Evolutionary conservation across 1,140 invertebrate genomes (phyloP).

Genomic region (Pogonus chalceus): DNA sequence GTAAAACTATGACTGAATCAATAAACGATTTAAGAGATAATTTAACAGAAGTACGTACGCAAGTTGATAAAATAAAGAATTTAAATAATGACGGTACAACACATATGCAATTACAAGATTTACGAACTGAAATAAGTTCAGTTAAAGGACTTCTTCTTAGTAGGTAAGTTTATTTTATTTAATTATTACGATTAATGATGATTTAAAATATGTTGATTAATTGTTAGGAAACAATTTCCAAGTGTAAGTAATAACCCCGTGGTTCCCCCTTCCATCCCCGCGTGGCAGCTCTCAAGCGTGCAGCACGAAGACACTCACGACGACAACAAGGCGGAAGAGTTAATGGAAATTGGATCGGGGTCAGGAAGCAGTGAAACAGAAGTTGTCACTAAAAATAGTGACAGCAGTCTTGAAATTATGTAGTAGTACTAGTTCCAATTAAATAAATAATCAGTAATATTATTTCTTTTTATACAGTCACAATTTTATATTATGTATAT

Average conservation of each 20-base stretch:
- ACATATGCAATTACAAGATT: constrained; percentile 51
- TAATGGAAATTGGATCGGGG: constrained; percentile 39
- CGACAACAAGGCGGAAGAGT: constrained; percentile 29
- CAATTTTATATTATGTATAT: neutral
- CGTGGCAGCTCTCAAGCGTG: constrained; percentile 60
- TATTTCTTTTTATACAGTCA: constrained; percentile 1
- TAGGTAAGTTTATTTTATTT: too few species aligned
- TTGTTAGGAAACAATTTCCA: constrained; percentile 61
- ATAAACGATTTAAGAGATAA: constrained; percentile 49
- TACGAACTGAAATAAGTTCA: constrained; percentile 64
- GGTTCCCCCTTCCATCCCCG: constrained; percentile 60
- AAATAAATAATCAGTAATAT: neutral
- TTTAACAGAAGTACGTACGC: constrained; percentile 44
- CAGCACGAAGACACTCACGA: constrained; percentile 23
- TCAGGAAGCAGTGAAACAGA: constrained; percentile 54
- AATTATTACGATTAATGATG: too few species aligned
- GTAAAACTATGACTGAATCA: constrained; percentile 50
- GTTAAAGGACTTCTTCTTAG: constrained; percentile 66
- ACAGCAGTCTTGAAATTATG: constrained; percentile 60
- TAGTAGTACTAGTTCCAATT: constrained; percentile 28
- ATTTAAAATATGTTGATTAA: too few species aligned
- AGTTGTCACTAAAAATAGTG: constrained; percentile 55
- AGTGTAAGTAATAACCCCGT: constrained; percentile 42
- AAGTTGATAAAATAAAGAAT: constrained; percentile 44
- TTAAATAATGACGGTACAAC: constrained; percentile 39